Conservation (phyloP, 2,113 vertebrate genomes). For the Trogon surrucura region DNA sequence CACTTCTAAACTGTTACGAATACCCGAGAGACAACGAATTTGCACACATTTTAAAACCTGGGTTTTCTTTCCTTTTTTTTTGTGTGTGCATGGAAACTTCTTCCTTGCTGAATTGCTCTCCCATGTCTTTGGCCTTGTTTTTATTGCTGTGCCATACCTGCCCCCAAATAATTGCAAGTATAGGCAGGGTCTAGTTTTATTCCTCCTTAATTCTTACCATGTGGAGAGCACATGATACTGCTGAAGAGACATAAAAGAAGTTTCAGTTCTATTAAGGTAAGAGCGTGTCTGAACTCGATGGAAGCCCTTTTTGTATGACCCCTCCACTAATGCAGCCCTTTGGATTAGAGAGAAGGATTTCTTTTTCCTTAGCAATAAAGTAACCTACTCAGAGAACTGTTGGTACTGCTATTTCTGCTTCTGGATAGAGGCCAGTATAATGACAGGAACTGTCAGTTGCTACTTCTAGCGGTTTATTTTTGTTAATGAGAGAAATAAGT, state of each 20-base stretch:
- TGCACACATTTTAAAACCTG: not conserved
- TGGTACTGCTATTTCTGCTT: not conserved
- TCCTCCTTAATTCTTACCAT: not conserved
- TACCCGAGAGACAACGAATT: constrained; percentile 9
- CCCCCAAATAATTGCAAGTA: not conserved
- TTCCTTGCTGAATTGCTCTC: not conserved
- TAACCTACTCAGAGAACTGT: not conserved
- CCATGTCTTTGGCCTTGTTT: not conserved
- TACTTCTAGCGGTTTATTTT: not conserved
- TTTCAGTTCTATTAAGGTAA: not conserved
- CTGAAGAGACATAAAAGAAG: not conserved
- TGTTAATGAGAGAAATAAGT: not conserved
- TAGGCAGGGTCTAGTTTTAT: not conserved
- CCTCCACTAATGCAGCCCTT: not conserved
- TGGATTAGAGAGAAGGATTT: not conserved
- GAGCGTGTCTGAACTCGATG: not conserved
- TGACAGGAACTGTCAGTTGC: not conserved
- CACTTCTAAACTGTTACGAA: not conserved
- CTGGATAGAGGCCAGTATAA: not conserved
- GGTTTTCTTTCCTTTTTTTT: not conserved
- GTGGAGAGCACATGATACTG: not conserved
- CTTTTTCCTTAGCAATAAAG: not conserved
- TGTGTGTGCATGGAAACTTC: not conserved
- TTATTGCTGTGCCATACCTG: not conserved
- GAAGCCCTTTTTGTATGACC: constrained; percentile 5